Evolutionary conservation across 1,140 invertebrate genomes (phyloP).

Genomic region (Paraescarpia echinospica): DNA sequence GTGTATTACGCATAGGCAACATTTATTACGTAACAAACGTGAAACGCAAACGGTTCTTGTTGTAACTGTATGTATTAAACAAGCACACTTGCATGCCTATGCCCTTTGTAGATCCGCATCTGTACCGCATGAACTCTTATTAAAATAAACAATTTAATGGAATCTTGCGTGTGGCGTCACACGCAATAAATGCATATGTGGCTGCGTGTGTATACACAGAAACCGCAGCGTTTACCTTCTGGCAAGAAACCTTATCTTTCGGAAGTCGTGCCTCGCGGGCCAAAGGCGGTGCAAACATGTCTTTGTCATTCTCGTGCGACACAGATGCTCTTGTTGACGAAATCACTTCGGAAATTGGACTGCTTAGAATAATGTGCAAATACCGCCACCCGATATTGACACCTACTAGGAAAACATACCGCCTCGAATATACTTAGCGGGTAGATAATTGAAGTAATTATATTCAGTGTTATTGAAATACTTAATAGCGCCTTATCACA

Average conservation of each 20-base stretch:
- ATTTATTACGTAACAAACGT: neutral
- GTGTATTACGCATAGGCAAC: neutral
- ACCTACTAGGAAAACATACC: neutral
- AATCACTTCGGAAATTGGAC: neutral
- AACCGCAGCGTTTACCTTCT: neutral
- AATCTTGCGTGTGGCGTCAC: neutral
- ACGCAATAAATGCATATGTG: neutral
- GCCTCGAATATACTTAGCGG: neutral
- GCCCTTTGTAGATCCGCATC: neutral
- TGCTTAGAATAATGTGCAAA: neutral
- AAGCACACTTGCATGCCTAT: neutral
- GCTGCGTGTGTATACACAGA: neutral
- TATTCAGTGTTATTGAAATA: neutral
- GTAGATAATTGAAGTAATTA: neutral
- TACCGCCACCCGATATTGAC: neutral
- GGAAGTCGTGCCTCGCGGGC: neutral
- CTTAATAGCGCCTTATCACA: slow-evolving; percentile 2
- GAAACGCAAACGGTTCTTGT: too few relatives aligned
- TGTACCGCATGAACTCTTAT: neutral
- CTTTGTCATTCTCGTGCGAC: neutral
- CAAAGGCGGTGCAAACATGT: neutral
- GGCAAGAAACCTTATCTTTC: neutral
- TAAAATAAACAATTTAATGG: neutral
- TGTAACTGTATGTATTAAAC: too few relatives aligned
- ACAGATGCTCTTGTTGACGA: neutral